phyloP scores from a whole-genome alignment of 1,140 invertebrate genomes.

The Scaptomyza graminum region DNA sequence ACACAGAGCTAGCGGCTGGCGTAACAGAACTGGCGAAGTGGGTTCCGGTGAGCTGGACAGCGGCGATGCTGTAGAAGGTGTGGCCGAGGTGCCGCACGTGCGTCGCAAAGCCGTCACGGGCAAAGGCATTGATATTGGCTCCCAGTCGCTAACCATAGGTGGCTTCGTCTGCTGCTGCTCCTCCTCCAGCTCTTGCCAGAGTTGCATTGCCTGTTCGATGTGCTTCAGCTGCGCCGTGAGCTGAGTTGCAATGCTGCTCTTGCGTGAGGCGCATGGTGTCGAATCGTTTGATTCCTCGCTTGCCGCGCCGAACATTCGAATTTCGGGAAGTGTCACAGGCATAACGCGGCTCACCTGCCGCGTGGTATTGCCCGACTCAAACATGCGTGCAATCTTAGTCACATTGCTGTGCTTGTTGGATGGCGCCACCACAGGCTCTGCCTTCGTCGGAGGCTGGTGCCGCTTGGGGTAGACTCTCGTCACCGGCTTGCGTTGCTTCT shows the following conservation, averaged over 20 bases:
- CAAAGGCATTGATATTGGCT: conserved; percentile 34
- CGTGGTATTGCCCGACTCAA: conserved; percentile 57
- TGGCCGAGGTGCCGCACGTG: conserved; percentile 65
- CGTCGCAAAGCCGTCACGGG: conserved; percentile 36
- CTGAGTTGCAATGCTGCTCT: conserved; percentile 61
- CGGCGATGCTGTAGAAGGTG: conserved; percentile 73
- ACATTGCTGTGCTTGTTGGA: conserved; percentile 69
- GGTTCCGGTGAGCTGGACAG: conserved; percentile 66
- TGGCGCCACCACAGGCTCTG: conserved; percentile 10
- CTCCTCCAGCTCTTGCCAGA: conserved; percentile 67
- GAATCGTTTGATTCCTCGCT: conserved; percentile 61
- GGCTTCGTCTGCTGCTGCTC: conserved; percentile 41
- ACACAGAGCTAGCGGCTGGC: conserved; percentile 58
- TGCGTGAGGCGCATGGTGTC: conserved; percentile 64
- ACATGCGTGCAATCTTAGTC: conserved; percentile 79
- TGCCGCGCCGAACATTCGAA: conserved; percentile 63
- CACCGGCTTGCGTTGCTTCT: conserved; percentile 72
- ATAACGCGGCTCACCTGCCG: conserved; percentile 67
- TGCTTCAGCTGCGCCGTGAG: conserved; percentile 68
- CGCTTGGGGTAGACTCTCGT: conserved; percentile 76
- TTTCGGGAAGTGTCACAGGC: conserved; percentile 37
- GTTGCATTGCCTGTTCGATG: conserved; percentile 72
- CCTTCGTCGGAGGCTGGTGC: conserved; percentile 43
- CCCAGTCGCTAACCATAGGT: conserved; percentile 49
- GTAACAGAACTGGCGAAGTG: conserved; percentile 52